These are phyloP conservation scores for Lordiphosa stackelbergi DNA, from an alignment of 1,140 invertebrate species.

Conservation along the genomic window DNA sequence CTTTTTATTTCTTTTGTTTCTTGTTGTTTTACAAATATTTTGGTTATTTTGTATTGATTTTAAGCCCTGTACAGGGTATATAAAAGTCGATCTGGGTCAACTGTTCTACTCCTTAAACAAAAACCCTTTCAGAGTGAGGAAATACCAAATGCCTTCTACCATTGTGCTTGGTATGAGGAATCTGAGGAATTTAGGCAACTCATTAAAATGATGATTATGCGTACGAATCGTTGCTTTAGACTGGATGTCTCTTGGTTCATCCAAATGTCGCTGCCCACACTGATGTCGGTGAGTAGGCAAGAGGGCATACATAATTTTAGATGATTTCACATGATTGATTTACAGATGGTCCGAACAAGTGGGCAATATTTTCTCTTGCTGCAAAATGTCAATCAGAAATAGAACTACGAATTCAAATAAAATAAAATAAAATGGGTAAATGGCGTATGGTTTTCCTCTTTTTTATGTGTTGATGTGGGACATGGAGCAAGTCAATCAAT, in stretches of 20 bases:
- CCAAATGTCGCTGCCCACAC: slow-evolving; percentile 64
- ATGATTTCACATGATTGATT: slow-evolving; percentile 36
- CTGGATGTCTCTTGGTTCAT: slow-evolving; percentile 70
- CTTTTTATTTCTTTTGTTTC: too few species aligned
- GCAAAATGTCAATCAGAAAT: slow-evolving; percentile 58
- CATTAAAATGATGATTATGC: slow-evolving; percentile 66
- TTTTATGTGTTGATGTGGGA: background rate
- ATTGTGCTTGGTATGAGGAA: slow-evolving; percentile 59
- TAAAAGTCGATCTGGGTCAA: too few species aligned
- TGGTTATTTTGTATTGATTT: too few species aligned
- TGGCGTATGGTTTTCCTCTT: slow-evolving; percentile 11
- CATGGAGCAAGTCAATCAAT: slow-evolving; percentile 31
- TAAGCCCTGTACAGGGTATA: too few species aligned
- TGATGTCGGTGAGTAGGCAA: slow-evolving; percentile 57
- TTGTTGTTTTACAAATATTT: too few species aligned
- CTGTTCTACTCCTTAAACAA: too few species aligned
- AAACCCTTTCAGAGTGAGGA: slow-evolving; percentile 43
- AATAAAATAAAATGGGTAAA: slow-evolving; percentile 9
- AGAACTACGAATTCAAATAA: slow-evolving; percentile 22
- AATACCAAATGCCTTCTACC: slow-evolving; percentile 58
- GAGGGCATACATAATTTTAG: background rate
- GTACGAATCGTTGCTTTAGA: slow-evolving; percentile 48
- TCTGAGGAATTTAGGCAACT: slow-evolving; percentile 57
- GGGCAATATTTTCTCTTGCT: slow-evolving; percentile 66
- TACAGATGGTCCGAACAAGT: slow-evolving; percentile 65